These are phyloP conservation scores for Echiichthys vipera DNA, from an alignment of 2,797 vertebrate species.

Conservation along the genomic window DNA sequence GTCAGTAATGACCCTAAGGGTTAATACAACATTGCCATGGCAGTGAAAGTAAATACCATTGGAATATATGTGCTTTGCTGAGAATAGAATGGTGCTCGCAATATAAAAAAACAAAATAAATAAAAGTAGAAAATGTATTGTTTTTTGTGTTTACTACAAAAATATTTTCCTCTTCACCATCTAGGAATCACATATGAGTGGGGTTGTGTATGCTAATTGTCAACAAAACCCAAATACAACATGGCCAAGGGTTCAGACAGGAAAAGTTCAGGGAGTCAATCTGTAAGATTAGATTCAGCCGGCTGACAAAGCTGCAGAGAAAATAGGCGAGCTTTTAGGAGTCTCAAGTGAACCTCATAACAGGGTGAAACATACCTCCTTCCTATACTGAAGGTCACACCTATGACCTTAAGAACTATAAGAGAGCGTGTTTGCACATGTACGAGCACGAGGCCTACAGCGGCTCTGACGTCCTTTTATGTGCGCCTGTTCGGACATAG, in stretches of 20 bases:
- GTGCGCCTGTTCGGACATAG: too few species aligned
- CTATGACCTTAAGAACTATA: too few species aligned
- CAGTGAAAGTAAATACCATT: background rate
- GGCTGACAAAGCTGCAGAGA: background rate
- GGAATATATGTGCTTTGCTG: background rate
- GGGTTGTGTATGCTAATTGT: background rate
- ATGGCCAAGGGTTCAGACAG: background rate
- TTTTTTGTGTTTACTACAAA: background rate
- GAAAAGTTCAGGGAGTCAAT: constrained; percentile 2
- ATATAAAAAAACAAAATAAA: background rate
- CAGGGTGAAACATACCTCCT: background rate
- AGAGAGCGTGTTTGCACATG: too few species aligned
- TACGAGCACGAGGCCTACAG: too few species aligned
- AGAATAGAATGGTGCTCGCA: background rate
- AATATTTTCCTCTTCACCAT: background rate
- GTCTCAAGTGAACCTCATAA: background rate
- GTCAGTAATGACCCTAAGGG: background rate
- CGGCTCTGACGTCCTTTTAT: too few species aligned
- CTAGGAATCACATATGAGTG: background rate
- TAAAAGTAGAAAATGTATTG: background rate
- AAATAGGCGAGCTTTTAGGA: constrained; percentile 1
- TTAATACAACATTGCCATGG: background rate
- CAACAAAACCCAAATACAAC: background rate
- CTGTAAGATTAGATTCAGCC: constrained; percentile 9
- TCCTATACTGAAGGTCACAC: constrained; percentile 11